Evolutionary conservation across 2,888 invertebrate species (phyloP), one percentile per base, ranked within the genome.

Genomic region (Pollenia griseotomentosa): DNA sequence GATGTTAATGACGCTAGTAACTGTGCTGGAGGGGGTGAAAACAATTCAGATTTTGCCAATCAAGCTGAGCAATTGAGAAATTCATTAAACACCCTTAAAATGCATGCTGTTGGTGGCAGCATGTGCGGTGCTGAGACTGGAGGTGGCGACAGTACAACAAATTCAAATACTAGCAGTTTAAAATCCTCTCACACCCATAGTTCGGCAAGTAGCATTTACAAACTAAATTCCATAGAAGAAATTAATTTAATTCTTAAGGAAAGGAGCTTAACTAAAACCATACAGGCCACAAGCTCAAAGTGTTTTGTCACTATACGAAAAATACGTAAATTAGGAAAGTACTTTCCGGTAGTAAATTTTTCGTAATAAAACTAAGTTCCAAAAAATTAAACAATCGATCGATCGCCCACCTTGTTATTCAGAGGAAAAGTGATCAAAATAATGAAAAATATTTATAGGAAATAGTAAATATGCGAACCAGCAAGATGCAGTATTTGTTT

Each of bases 281-380:
- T 93, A 87, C 90, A 92, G 88, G 91, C 91, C 78, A 92, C 92
- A 85, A 91, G 93, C 89, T 92, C 93, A 89, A 93, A 93, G 91
- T 92, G 92, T 90, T 91, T 92, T 90, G 91, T 92, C 82, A 91
- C 93, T 89, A 91, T 94, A 94, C 90, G 94, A 94, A 92, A 95
- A 95, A 91, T 95, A 95, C 92, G 94, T 95, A 93, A 96, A 89
- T 93, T 96, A 61, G 95, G 95, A 65, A 95, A 95, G 85, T 96
- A 96, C 90, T 95, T 96, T 91, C 96, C 96, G 86, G 95, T 96
- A 88, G 92, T 93, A 88, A 92, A 93, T 89, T 93, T 93, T 90
- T 92, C 93, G 90, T 92, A 91, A 91, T 90, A 73, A 75, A 70
- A n/a, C 14, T 11, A 68, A 66, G 14, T 61, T 74, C 19, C 19